Evolutionary conservation across 2,797 vertebrate genomes (phyloP), one percentile per base, ranked within the genome.

Genomic region (Lithobates pipiens): DNA sequence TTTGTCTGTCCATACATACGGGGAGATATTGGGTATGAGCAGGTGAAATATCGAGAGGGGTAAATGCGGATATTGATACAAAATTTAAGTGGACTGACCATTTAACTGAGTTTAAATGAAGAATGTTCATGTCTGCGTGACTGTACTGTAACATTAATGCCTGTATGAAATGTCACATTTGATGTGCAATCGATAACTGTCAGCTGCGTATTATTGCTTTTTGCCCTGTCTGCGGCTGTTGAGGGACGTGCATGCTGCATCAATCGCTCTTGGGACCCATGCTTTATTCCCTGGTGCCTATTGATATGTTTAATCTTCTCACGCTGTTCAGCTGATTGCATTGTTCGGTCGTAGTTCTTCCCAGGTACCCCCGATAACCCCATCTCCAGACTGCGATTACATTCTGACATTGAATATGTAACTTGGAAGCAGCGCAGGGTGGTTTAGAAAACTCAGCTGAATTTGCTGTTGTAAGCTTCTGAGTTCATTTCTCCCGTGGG

Each of bases 251-350:
- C 27, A 11, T 16, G 32, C 32, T 34, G 65, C 18, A 54, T 80
- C 76, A 78, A 67, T 67, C 61, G 34, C 76, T 78, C 42, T 34
- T 18, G 18, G 77, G 36, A 23, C 69, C 39, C 39, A 25, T 50
- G 32, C 23, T 36, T 63, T 70, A 79, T 39, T 65, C 85, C 61
- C 65, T 76, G 29, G 34, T 70, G 46, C 39, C 44, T 69, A 72
- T 74, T 80, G 77, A 85, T 82, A 86, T 25, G 46, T 76, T 82
- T 82, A 82, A 86, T 86, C 80, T 82, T 50, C 68, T 67, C 36
- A 15, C 77, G 71, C 27, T 27, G 54, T 61, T 75, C 65, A 70
- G 46, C 42, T 69, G 84, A 85, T 81, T 85, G 77, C 65, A 39
- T 82, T 82, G 46, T 50, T 70, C 27, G 1, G 39, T 54, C 16